These are phyloP conservation scores for Pipistrellus pygmaeus DNA, from an alignment of 2,797 vertebrate species.

Conservation along the genomic window DNA sequence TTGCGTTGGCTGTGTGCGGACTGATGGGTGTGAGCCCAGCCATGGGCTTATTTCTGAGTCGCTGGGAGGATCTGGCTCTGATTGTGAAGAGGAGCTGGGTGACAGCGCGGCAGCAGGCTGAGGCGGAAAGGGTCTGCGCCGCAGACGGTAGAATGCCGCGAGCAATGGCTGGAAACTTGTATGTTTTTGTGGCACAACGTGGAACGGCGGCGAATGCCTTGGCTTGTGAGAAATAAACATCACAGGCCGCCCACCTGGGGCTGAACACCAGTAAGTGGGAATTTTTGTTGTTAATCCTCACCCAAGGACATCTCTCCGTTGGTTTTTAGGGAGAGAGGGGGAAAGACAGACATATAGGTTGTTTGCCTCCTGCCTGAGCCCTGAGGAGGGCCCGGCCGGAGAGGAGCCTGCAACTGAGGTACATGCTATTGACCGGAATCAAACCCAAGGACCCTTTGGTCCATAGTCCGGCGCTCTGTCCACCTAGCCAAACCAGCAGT, in stretches of 20 bases:
- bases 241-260: rapidly evolving
- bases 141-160: neutral
- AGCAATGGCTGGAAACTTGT: neutral
- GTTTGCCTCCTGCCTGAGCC: too few relatives aligned
- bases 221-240: neutral
- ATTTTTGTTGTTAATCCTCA: too few relatives aligned
- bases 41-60: neutral
- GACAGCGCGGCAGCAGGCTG: neutral
- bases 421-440: too few relatives aligned
- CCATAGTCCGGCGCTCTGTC: too few relatives aligned
- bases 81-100: neutral
- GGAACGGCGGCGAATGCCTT: neutral
- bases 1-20: too few relatives aligned
- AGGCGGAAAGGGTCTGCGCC: neutral
- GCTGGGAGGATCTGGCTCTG: neutral
- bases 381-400: too few relatives aligned
- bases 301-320: too few relatives aligned
- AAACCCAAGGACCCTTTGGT: too few relatives aligned
- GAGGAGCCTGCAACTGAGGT: too few relatives aligned
- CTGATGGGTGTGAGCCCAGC: neutral
- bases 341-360: too few relatives aligned
- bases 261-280: neutral
- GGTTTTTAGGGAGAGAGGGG: too few relatives aligned
- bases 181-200: neutral
- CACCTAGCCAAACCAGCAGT: too few relatives aligned